Conservation (phyloP, 1,140 invertebrate genomes). For the Drosophila leontia region DNA sequence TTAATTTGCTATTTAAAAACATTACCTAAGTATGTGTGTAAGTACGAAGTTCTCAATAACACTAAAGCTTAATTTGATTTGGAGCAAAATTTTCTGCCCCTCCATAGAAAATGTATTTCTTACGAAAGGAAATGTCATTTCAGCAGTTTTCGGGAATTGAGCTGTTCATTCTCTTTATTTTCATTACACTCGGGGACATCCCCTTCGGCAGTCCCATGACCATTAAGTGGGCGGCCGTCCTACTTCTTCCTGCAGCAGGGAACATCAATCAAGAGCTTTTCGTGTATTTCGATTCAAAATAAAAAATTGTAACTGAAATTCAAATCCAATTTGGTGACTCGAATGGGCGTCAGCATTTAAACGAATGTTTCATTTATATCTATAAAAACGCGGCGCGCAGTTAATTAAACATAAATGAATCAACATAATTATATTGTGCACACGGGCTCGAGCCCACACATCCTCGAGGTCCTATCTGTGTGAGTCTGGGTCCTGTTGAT, state of each 20-base stretch:
- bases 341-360: conserved; percentile 3
- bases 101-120: too few relatives aligned
- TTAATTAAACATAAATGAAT: conserved; percentile 59
- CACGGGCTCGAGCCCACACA: conserved; percentile 7
- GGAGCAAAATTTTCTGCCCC: too few relatives aligned
- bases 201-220: conserved; percentile 8
- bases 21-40: too few relatives aligned
- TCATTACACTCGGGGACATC: not conserved
- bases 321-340: conserved; percentile 12
- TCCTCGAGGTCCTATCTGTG: conserved; percentile 1
- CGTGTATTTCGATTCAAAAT: conserved; percentile 10
- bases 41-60: too few relatives aligned
- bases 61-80: too few relatives aligned
- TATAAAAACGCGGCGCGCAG: conserved; percentile 46
- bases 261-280: conserved; percentile 39
- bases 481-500: conserved; percentile 32
- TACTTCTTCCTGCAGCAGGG: not conserved
- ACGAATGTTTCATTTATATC: conserved; percentile 39
- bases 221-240: conserved; percentile 25
- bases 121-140: not conserved
- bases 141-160: not conserved
- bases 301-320: conserved; percentile 17
- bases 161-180: not conserved
- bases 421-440: conserved; percentile 59
- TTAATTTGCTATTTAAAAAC: too few relatives aligned